phyloP scores from a whole-genome alignment of 2,797 vertebrate species.

The Semaprochilodus insignis region DNA sequence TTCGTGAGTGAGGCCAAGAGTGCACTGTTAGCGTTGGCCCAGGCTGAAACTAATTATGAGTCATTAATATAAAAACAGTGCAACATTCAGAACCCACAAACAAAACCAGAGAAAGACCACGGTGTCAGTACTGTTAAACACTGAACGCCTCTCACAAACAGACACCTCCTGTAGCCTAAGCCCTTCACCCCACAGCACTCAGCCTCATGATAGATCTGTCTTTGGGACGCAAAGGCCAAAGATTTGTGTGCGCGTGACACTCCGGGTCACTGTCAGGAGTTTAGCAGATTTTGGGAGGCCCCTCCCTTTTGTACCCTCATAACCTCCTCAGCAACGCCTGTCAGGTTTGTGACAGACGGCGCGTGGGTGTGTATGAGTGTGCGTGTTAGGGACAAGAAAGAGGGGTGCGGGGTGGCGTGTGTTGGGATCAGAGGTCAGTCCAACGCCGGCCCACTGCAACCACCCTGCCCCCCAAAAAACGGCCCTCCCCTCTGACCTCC shows the following conservation, averaged over 20 bases:
- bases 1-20: background rate
- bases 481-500: conserved; percentile 52
- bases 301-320: conserved; percentile 42
- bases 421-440: conserved; percentile 77
- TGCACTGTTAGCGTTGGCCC: background rate
- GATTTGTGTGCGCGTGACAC: conserved; percentile 49
- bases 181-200: conserved; percentile 10
- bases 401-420: conserved; percentile 56
- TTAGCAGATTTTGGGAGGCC: conserved; percentile 61
- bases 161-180: conserved; percentile 31
- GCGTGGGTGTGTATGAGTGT: conserved; percentile 70
- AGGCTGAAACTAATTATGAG: background rate
- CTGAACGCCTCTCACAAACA: background rate
- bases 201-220: conserved; percentile 72
- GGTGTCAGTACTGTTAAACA: background rate
- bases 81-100: background rate
- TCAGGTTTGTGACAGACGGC: conserved; percentile 80
- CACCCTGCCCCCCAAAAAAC: conserved; percentile 52
- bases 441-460: conserved; percentile 62
- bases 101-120: background rate
- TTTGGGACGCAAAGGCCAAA: conserved; percentile 57
- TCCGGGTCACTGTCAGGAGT: conserved; percentile 70
- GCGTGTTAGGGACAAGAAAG: conserved; percentile 48
- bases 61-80: background rate
- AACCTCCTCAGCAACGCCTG: conserved; percentile 73